Conservation (phyloP, 2,888 invertebrate species). For the Papilio demoleus region DNA sequence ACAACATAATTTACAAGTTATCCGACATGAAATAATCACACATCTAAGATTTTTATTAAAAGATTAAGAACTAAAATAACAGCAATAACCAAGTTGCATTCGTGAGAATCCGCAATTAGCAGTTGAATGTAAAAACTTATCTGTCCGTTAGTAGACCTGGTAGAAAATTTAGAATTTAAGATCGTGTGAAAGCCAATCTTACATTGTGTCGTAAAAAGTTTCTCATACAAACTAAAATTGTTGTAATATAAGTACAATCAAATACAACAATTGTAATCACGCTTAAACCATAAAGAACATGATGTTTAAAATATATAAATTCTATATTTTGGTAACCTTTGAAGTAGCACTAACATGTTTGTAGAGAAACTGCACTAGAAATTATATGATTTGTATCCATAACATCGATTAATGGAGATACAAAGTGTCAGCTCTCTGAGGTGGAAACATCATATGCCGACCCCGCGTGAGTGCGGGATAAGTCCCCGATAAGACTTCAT, state of each 20-base stretch:
- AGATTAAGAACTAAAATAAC: constrained; percentile 37
- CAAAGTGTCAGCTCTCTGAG: too few relatives aligned
- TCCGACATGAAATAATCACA: not conserved
- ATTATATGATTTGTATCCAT: not conserved
- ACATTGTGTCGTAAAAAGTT: constrained; percentile 44
- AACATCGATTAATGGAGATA: not conserved
- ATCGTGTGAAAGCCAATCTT: constrained; percentile 62
- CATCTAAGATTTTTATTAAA: constrained; percentile 28
- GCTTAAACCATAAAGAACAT: too few relatives aligned
- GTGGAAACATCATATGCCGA: too few relatives aligned
- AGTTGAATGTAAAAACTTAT: constrained; percentile 49
- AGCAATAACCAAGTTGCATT: constrained; percentile 47
- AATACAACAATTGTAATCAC: not conserved
- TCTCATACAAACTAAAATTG: constrained; percentile 26
- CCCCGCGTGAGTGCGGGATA: too few relatives aligned
- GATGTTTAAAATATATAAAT: not conserved
- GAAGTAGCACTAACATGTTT: not conserved
- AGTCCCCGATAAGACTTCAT: too few relatives aligned
- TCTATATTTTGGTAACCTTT: not conserved
- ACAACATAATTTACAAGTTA: not conserved
- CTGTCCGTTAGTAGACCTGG: constrained; percentile 56
- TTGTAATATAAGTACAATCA: not conserved
- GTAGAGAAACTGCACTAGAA: not conserved
- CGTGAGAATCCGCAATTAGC: constrained; percentile 61
- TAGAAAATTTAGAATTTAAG: constrained; percentile 59